Percentiles rank a stretch among this genome's conserved stretches.
phyloP scores from a whole-genome alignment of 2,888 invertebrate species.

The Globia sparganii region DNA sequence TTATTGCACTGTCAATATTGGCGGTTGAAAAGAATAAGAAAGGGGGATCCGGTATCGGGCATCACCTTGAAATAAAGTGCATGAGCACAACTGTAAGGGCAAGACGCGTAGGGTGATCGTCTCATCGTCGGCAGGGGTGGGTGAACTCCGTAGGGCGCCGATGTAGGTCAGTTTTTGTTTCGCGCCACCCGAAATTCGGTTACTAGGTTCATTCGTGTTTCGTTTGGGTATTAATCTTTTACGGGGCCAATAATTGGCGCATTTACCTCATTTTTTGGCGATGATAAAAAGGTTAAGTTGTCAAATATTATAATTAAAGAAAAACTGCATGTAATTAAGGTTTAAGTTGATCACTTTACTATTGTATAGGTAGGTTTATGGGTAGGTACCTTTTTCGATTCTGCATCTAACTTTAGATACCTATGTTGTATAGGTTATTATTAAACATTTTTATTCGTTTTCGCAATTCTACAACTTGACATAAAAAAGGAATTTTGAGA shows the following conservation, averaged over 20 bases:
- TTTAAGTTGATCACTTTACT: not conserved
- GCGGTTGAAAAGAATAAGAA: constrained; percentile 50
- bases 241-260: constrained; percentile 71
- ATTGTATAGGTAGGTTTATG: too few species aligned
- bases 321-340: constrained; percentile 2
- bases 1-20: constrained; percentile 34
- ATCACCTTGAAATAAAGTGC: constrained; percentile 85
- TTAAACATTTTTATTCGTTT: not conserved
- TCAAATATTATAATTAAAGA: constrained; percentile 24
- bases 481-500: not conserved
- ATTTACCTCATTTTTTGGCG: constrained; percentile 64
- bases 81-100: constrained; percentile 78
- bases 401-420: not conserved
- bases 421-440: too few species aligned
- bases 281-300: constrained; percentile 38
- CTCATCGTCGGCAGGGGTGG: constrained; percentile 85
- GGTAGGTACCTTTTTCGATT: not conserved
- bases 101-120: constrained; percentile 84
- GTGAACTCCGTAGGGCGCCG: constrained; percentile 88
- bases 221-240: constrained; percentile 72
- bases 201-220: constrained; percentile 84
- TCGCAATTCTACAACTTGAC: not conserved
- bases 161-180: constrained; percentile 91
- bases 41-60: constrained; percentile 61
- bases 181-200: constrained; percentile 90